Base-by-base conservation (phyloP, 2,113 vertebrate species). In the Trematomus loennbergii region DNA sequence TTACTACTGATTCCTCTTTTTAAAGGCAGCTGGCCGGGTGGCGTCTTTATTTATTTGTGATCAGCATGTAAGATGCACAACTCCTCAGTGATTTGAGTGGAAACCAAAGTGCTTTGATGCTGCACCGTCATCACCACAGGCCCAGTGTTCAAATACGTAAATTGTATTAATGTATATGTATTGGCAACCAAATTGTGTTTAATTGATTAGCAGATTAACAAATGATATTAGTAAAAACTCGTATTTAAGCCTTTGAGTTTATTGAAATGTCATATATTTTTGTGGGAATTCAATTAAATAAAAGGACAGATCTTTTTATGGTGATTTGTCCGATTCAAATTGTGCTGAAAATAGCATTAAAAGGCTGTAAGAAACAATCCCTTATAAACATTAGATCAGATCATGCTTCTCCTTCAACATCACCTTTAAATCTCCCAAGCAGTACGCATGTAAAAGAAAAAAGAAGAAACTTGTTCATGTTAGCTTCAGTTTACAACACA, bases 31-130 rank as follows among this genome's bases (percentile, higher is more conserved):
- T 88, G 89, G 78, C 84, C 85, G 78, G 84, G 67, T 86, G 52
- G 86, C 59, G 40, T 79, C 66, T 82, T 81, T 68, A 25, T 54
- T 29, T 36, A 8, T 58, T 25, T 36, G 36, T 59, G 59, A 55
- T 70, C 73, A 52, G 81, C 82, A 63, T 57, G 57, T 60, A 40
- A 71, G 50, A n/a, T 76, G 75, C 75, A 80, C 91, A 88, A 77
- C 61, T 81, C 67, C 84, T 88, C 79, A 64, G 77, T 63, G 61
- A 72, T 22, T 61, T 70, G 82, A 87, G 78, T 70, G 66, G 40
- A 78, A 88, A 79, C 83, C 90, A 85, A 89, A 89, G 90, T 89
- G 90, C 77, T 87, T 79, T 80, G 75, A 85, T 80, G 72, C 67
- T 43, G 65, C 75, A 57, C 17, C 49, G 33, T 75, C 53, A 70